Conservation (phyloP, 1,140 invertebrate genomes). For the Panonychus citri region DNA sequence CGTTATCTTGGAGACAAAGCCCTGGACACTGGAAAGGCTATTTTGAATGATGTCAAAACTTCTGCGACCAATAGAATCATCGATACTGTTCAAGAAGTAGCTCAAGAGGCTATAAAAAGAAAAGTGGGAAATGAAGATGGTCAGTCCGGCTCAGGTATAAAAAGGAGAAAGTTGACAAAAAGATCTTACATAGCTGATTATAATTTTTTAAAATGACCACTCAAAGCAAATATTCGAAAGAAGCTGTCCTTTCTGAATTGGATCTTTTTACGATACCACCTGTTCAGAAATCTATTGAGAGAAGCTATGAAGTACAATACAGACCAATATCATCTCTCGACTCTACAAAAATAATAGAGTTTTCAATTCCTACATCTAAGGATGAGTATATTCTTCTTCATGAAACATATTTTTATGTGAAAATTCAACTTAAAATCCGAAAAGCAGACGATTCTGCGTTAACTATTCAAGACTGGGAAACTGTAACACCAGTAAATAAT, state of each 20-base stretch:
- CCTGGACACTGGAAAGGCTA: background rate
- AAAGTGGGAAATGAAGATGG: background rate
- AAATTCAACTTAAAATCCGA: conserved; percentile 16
- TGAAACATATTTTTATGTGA: conserved; percentile 21
- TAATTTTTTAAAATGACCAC: conserved; percentile 26
- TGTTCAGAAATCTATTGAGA: conserved; percentile 23
- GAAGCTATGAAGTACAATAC: conserved; percentile 19
- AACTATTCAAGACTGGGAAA: conserved; percentile 6
- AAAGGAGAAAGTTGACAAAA: background rate
- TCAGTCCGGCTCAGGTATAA: background rate
- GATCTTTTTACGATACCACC: conserved; percentile 20
- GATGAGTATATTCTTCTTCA: conserved; percentile 22
- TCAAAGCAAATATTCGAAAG: too few relatives aligned
- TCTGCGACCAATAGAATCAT: background rate
- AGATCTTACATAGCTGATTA: conserved; percentile 17
- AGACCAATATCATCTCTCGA: conserved; percentile 23
- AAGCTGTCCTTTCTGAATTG: too few relatives aligned
- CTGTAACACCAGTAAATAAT: conserved; percentile 20
- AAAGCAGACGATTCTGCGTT: conserved; percentile 9
- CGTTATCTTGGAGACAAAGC: background rate
- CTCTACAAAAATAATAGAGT: conserved; percentile 22
- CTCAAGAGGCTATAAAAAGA: background rate
- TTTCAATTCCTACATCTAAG: conserved; percentile 19
- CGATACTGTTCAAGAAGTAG: background rate
- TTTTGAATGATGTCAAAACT: background rate